Evolutionary conservation across 2,113 vertebrate genomes (phyloP).

Genomic region (Pangasianodon hypophthalmus): DNA sequence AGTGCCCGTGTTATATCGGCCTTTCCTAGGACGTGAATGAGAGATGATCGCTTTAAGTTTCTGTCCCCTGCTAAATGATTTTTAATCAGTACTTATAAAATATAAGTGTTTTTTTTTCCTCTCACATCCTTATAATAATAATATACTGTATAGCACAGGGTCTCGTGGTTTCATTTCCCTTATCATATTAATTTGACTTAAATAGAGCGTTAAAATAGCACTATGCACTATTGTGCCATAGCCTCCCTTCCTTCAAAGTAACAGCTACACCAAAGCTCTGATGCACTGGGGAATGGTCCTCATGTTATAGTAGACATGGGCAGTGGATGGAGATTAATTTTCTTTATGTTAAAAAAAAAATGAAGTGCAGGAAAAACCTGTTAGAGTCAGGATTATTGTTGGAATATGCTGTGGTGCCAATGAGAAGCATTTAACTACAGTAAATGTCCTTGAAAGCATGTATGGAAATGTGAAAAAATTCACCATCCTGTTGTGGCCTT

Average conservation of each 20-base stretch:
- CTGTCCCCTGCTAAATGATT: neutral
- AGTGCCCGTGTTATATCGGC: neutral
- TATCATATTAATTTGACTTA: neutral
- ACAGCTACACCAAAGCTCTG: constrained; percentile 34
- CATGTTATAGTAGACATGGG: neutral
- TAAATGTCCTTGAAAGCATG: neutral
- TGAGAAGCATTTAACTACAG: constrained; percentile 1
- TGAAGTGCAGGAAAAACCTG: neutral
- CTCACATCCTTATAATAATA: neutral
- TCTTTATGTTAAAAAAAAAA: neutral
- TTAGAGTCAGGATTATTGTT: neutral
- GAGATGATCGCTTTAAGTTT: constrained; percentile 7
- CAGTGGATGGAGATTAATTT: neutral
- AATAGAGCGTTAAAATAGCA: neutral
- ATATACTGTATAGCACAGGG: neutral
- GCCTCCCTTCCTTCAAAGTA: neutral
- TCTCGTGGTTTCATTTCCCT: constrained; percentile 3
- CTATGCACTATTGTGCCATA: constrained; percentile 22
- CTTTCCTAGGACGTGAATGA: neutral
- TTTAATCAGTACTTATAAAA: neutral
- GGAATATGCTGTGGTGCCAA: neutral
- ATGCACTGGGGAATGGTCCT: neutral
- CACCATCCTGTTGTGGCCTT: constrained; percentile 12
- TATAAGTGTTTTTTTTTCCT: neutral
- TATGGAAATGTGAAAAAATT: neutral